phyloP scores from a whole-genome alignment of 2,113 vertebrate species.

The Eolophus roseicapilla region DNA sequence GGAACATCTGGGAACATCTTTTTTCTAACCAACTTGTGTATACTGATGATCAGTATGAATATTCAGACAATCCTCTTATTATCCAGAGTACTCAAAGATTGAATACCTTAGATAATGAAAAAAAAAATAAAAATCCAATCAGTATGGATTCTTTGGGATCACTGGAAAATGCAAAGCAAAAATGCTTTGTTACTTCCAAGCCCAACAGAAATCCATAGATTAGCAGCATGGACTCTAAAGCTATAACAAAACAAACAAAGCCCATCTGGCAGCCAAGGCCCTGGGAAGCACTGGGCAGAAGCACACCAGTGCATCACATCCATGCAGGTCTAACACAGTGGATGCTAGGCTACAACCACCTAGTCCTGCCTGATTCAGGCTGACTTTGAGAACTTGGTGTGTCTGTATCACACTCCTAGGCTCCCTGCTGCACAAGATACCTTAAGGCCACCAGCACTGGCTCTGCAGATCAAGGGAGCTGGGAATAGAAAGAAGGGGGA shows the following conservation, averaged over 20 bases:
- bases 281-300: background rate
- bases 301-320: background rate
- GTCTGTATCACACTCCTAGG: background rate
- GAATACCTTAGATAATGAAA: background rate
- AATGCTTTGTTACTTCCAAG: background rate
- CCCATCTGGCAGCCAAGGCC: background rate
- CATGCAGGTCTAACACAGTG: rapidly evolving
- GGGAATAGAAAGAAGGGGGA: rapidly evolving
- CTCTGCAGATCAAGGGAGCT: background rate
- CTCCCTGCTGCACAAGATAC: background rate
- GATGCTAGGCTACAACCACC: background rate
- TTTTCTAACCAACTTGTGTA: background rate
- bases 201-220: background rate
- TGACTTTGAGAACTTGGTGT: rapidly evolving
- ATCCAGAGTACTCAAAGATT: background rate
- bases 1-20: background rate
- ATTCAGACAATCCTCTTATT: background rate
- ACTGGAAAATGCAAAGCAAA: constrained; percentile 11
- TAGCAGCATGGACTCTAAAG: background rate
- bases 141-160: background rate
- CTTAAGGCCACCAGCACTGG: background rate
- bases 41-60: background rate
- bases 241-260: background rate
- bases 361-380: background rate
- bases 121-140: background rate